Conservation (phyloP, 2,888 invertebrate species). For the Pyrocoelia pectoralis region DNA sequence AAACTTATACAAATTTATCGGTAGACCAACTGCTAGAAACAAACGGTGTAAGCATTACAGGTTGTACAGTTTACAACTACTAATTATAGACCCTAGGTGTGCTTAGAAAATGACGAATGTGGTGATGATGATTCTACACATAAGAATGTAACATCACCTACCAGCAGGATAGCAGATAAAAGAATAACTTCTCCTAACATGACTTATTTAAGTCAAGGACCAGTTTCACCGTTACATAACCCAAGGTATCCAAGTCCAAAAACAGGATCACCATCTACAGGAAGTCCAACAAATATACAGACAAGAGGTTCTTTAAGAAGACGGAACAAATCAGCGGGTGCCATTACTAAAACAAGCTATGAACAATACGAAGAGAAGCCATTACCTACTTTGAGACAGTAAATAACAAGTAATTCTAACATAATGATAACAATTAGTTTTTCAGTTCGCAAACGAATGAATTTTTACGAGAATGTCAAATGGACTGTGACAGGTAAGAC, state of each 20-base stretch:
- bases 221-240: conserved; percentile 63
- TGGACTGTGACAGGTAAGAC: conserved; percentile 65
- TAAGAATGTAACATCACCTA: conserved; percentile 56
- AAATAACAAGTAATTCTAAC: conserved; percentile 55
- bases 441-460: conserved; percentile 83
- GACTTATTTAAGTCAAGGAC: conserved; percentile 58
- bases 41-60: conserved; percentile 68
- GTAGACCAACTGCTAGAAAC: conserved; percentile 82
- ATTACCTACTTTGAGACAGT: conserved; percentile 87
- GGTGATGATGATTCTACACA: conserved; percentile 60
- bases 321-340: conserved; percentile 73
- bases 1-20: conserved; percentile 77
- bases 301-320: conserved; percentile 65
- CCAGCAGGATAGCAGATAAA: conserved; percentile 56
- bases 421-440: conserved; percentile 2
- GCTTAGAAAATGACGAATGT: conserved; percentile 69
- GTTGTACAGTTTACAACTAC: background rate
- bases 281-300: conserved; percentile 64
- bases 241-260: conserved; percentile 61
- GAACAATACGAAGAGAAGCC: conserved; percentile 89
- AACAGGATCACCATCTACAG: conserved; percentile 54
- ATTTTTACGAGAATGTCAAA: conserved; percentile 77
- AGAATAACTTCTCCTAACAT: conserved; percentile 60
- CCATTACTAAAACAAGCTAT: conserved; percentile 70
- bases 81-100: conserved; percentile 57